phyloP scores from a whole-genome alignment of 2,888 invertebrate species.

The Gnatocerus cornutus region DNA sequence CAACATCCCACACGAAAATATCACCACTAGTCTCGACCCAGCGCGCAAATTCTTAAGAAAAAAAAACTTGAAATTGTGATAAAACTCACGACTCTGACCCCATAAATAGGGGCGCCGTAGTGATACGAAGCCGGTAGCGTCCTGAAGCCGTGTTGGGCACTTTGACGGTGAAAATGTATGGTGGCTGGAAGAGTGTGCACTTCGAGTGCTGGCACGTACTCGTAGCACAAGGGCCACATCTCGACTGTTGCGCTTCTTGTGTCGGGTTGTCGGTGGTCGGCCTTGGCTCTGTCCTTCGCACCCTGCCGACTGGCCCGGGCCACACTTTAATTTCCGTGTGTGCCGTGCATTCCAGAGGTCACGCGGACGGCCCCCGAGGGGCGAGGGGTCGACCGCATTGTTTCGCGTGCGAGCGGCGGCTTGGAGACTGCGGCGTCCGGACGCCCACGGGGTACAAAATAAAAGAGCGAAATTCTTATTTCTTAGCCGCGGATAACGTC shows the following conservation, averaged over 20 bases:
- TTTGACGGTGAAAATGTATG: slow-evolving; percentile 37
- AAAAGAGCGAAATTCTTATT: not conserved
- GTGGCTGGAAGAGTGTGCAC: slow-evolving; percentile 65
- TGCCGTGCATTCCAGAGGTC: slow-evolving; percentile 67
- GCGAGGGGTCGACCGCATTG: slow-evolving; percentile 23
- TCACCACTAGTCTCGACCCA: not conserved
- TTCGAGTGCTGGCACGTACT: slow-evolving; percentile 66
- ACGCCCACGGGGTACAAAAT: slow-evolving; percentile 7
- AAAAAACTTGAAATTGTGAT: not conserved
- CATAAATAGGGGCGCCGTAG: slow-evolving; percentile 49
- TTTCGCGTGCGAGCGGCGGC: slow-evolving; percentile 18
- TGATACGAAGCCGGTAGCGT: slow-evolving; percentile 66
- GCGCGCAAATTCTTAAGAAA: too few species aligned
- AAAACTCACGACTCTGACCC: slow-evolving; percentile 40
- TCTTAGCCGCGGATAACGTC: too few species aligned
- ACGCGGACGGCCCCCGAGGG: slow-evolving; percentile 51
- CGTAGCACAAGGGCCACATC: slow-evolving; percentile 70
- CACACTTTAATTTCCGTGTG: slow-evolving; percentile 68
- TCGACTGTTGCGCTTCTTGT: slow-evolving; percentile 57
- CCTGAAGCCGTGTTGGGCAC: slow-evolving; percentile 52
- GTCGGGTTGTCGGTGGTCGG: slow-evolving; percentile 57
- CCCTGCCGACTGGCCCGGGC: slow-evolving; percentile 60
- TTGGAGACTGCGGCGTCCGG: slow-evolving; percentile 6
- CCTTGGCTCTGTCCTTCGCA: slow-evolving; percentile 69
- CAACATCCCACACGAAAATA: not conserved